Conservation (phyloP, 2,113 vertebrate species). For the Halcyon senegalensis region DNA sequence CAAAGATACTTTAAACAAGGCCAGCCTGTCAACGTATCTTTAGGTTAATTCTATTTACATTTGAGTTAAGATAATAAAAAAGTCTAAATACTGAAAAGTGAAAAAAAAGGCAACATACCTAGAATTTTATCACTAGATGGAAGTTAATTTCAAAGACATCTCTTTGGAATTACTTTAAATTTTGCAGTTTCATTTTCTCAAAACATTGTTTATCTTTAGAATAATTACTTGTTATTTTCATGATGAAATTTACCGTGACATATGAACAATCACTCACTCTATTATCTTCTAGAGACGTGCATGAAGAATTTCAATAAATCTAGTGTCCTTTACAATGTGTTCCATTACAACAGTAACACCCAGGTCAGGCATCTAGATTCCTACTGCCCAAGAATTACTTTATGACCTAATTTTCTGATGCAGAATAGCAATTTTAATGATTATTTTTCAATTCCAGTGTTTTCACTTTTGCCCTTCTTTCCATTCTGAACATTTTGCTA, state of each 20-base stretch:
- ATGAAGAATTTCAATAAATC: background rate
- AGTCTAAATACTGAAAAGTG: background rate
- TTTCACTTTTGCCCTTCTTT: background rate
- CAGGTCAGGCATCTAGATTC: background rate
- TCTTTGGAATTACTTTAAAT: background rate
- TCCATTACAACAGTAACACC: background rate
- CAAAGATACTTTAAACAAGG: background rate
- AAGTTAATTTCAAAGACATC: background rate
- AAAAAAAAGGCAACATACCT: background rate
- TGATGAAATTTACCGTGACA: background rate
- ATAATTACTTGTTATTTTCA: background rate
- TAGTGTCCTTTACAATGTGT: background rate
- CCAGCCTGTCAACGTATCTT: background rate
- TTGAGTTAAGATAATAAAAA: background rate
- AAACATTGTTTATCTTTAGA: slow-evolving; percentile 12
- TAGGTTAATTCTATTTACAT: background rate
- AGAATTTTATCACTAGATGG: background rate
- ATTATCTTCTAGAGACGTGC: background rate
- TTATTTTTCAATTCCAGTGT: background rate
- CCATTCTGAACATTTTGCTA: background rate
- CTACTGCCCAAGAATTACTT: background rate
- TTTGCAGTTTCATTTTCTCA: background rate
- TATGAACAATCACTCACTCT: background rate
- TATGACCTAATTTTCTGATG: background rate
- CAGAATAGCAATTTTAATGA: background rate